A percentile compares a stretch with the other conserved stretches of the same genome.
Conservation (phyloP, 2,113 vertebrate species). For the Cochlearius cochlearius region DNA sequence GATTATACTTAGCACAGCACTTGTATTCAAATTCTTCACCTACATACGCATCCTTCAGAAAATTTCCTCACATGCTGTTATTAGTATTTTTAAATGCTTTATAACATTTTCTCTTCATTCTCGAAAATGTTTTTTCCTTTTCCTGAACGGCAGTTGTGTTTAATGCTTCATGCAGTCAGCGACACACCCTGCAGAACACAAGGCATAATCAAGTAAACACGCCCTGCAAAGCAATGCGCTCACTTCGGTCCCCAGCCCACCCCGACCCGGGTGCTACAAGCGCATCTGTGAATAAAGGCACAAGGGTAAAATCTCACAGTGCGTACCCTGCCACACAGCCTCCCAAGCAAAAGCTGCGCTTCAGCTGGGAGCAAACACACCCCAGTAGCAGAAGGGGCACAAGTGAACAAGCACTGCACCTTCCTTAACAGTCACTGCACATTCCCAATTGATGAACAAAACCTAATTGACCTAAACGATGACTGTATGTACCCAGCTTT, state of each 20-base stretch:
- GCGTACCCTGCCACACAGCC: neutral
- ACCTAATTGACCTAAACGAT: neutral
- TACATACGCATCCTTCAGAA: slow-evolving; percentile 1
- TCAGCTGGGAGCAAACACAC: neutral
- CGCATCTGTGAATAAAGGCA: neutral
- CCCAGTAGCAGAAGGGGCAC: neutral
- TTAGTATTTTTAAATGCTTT: slow-evolving; percentile 51
- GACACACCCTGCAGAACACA: slow-evolving; percentile 42
- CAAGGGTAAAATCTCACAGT: neutral
- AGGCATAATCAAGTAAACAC: neutral
- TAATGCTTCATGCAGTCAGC: neutral
- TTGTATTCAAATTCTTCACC: slow-evolving; percentile 38
- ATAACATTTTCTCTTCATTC: slow-evolving; percentile 54
- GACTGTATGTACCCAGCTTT: slow-evolving; percentile 5
- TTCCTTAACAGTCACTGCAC: neutral
- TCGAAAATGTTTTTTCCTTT: slow-evolving; percentile 54
- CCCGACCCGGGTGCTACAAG: neutral
- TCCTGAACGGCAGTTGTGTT: slow-evolving; percentile 24
- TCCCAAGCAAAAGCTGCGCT: neutral
- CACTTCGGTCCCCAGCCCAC: neutral
- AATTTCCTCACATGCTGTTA: slow-evolving; percentile 49
- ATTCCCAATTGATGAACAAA: neutral
- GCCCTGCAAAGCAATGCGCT: slow-evolving; percentile 24
- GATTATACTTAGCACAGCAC: slow-evolving; percentile 48
- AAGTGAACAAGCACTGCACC: neutral